Evolutionary conservation across 1,140 invertebrate genomes (phyloP), one percentile per base, ranked within the genome.

Genomic region (Andricus grossulariae): DNA sequence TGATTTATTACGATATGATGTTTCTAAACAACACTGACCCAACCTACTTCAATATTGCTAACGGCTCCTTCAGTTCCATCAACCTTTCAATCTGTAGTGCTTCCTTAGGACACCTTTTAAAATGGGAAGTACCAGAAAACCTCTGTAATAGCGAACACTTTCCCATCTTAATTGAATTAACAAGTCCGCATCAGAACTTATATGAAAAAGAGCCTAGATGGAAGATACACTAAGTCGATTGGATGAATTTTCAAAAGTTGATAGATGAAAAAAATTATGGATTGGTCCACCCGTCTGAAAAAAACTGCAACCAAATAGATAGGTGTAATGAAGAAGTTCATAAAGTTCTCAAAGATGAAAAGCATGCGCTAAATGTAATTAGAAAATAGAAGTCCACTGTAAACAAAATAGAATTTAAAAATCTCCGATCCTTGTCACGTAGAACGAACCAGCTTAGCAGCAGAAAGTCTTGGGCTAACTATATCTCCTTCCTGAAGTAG

Each of bases 321-420:
- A 89, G 88, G 85, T 89, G 84, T 85, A 88, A 87, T 51, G 57
- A 71, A 88, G 15, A 87, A 85, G 18, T 84, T 76, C 71, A 79
- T 80, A 73, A 66, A 51, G 82, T 80, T 50, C 52, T 84, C 16
- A 86, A 83, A 80, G 72, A 80, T 76, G 70, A 78, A 25, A 88
- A 86, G 81, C 81, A 84, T 52, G 80, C 85, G 12, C 66, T 84
- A 21, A 84, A 85, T 72, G 50, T 71, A 21, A 85, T 80, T 72
- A 85, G 82, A 77, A 79, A 74, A 77, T 80, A 88, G 55, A 83
- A 81, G 81, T 86, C 73, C 74, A 66, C 72, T 21, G 83, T 77
- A 74, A 80, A 74, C 71, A 52, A 81, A 81, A 84, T 83, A 72
- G 77, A 82, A 54, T 85, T 72, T 16, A 87, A 80, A 82, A 84